These are phyloP conservation scores for Toxonevra muliebris DNA, from an alignment of 2,888 invertebrate species.

Conservation along the genomic window DNA sequence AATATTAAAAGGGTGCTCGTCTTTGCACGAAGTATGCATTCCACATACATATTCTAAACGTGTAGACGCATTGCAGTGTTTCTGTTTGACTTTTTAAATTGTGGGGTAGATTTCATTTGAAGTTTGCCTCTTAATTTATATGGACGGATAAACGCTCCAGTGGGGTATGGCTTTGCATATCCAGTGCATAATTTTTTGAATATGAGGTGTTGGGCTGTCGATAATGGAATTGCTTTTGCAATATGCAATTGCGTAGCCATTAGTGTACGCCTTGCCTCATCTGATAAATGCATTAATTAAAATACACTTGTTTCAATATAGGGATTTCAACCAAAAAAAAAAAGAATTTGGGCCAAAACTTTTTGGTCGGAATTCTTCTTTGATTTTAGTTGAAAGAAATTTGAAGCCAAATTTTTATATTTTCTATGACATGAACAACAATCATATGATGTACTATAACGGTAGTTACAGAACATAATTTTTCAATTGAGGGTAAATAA, in stretches of 20 bases:
- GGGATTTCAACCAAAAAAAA: too few relatives aligned
- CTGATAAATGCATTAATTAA: constrained; percentile 23
- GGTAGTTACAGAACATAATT: too few relatives aligned
- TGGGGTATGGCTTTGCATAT: constrained; percentile 66
- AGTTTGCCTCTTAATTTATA: constrained; percentile 38
- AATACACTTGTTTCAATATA: too few relatives aligned
- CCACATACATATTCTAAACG: constrained; percentile 30
- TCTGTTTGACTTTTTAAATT: constrained; percentile 41
- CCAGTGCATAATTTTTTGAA: constrained; percentile 62
- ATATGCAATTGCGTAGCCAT: constrained; percentile 30
- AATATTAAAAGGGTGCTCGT: constrained; percentile 57
- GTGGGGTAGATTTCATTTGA: constrained; percentile 36
- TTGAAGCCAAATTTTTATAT: too few relatives aligned
- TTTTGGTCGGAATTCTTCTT: too few relatives aligned
- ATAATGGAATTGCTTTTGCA: constrained; percentile 36
- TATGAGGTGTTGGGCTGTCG: constrained; percentile 35
- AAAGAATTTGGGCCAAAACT: too few relatives aligned
- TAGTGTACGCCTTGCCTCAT: constrained; percentile 35
- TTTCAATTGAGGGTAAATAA: too few relatives aligned
- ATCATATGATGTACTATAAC: too few relatives aligned
- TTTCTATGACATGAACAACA: too few relatives aligned
- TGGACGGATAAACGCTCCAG: constrained; percentile 47
- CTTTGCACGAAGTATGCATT: constrained; percentile 33
- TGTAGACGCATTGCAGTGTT: constrained; percentile 56
- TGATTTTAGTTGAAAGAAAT: too few relatives aligned